phyloP scores from a whole-genome alignment of 2,888 invertebrate genomes.

The Ornithoptera alexandrae region DNA sequence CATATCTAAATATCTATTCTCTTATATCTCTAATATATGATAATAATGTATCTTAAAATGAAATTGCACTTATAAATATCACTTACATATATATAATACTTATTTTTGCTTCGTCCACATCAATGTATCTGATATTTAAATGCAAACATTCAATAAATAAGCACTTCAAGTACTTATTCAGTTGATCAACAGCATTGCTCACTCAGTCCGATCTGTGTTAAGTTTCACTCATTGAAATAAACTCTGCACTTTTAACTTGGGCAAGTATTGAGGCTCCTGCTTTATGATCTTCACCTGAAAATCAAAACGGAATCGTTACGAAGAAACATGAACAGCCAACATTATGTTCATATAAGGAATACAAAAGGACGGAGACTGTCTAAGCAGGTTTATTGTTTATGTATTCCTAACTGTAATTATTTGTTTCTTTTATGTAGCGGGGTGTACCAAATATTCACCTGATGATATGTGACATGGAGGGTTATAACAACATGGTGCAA shows the following conservation, averaged over 20 bases:
- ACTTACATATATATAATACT: conserved; percentile 39
- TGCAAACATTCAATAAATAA: conserved; percentile 14
- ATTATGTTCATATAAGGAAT: too few relatives aligned
- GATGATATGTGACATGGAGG: too few relatives aligned
- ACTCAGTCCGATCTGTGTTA: not conserved
- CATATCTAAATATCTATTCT: conserved; percentile 15
- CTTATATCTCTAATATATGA: conserved; percentile 17
- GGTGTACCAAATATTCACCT: too few relatives aligned
- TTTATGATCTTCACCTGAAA: conserved; percentile 67
- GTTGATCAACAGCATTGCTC: not conserved
- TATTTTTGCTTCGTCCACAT: conserved; percentile 8
- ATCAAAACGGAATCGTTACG: too few relatives aligned
- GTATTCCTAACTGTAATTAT: too few relatives aligned
- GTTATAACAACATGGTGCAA: too few relatives aligned
- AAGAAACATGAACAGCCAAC: too few relatives aligned
- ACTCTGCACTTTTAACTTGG: conserved; percentile 70
- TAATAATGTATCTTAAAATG: conserved; percentile 23
- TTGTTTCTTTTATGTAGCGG: too few relatives aligned
- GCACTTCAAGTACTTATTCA: conserved; percentile 9
- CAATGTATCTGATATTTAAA: conserved; percentile 16
- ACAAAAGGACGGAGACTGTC: too few relatives aligned
- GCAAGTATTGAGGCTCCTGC: conserved; percentile 59
- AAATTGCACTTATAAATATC: conserved; percentile 52
- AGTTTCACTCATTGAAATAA: conserved; percentile 63
- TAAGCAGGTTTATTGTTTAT: too few relatives aligned